Evolutionary conservation across 2,113 vertebrate species (phyloP).

Genomic region (Pionites leucogaster): DNA sequence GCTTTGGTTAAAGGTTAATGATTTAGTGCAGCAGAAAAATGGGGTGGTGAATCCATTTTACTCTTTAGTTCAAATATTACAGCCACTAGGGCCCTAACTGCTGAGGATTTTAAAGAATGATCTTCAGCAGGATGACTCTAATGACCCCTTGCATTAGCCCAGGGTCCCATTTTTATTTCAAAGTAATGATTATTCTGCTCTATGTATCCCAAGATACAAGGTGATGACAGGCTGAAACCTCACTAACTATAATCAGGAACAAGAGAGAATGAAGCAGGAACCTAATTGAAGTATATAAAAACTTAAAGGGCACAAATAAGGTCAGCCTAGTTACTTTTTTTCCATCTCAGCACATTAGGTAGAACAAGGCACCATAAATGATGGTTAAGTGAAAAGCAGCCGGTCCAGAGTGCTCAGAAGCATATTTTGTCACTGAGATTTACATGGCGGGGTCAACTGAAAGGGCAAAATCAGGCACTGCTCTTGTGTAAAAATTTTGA

Average conservation of each 20-base stretch:
- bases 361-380: not conserved
- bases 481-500: not conserved
- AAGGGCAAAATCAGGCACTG: not conserved
- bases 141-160: constrained; percentile 52
- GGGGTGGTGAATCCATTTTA: constrained; percentile 1
- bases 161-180: constrained; percentile 49
- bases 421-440: not conserved
- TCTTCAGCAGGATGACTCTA: constrained; percentile 15
- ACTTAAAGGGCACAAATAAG: constrained; percentile 45
- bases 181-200: constrained; percentile 19
- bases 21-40: constrained; percentile 15
- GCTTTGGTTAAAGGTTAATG: constrained; percentile 34
- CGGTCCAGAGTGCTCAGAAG: not conserved
- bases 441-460: not conserved
- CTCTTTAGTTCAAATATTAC: not conserved
- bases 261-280: constrained; percentile 6
- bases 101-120: constrained; percentile 34
- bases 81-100: not conserved
- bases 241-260: not conserved
- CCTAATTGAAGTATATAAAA: constrained; percentile 24
- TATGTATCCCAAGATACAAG: constrained; percentile 4
- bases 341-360: not conserved
- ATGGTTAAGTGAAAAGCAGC: constrained; percentile 27
- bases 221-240: constrained; percentile 41
- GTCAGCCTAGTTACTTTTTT: constrained; percentile 1